These are phyloP conservation scores for Agapornis canus DNA, from an alignment of 2,797 vertebrate species.

Conservation along the genomic window DNA sequence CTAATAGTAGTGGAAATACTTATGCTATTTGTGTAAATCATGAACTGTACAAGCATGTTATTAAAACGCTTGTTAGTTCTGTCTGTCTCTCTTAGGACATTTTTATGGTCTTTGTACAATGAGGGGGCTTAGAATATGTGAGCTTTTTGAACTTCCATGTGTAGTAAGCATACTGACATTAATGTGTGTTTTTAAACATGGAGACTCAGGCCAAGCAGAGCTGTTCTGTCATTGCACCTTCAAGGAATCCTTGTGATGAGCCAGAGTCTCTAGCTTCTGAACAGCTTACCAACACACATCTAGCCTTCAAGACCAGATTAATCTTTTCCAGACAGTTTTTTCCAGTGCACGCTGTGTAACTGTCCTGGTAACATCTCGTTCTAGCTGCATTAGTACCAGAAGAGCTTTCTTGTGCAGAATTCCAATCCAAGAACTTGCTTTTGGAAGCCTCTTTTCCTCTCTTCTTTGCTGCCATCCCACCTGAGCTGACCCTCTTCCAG, in stretches of 20 bases:
- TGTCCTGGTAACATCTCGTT: not conserved
- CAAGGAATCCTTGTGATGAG: not conserved
- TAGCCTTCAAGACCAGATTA: not conserved
- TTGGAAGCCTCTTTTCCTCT: not conserved
- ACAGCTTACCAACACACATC: not conserved
- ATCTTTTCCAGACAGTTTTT: not conserved
- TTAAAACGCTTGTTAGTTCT: not conserved
- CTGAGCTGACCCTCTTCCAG: not conserved
- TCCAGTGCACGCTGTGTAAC: not conserved
- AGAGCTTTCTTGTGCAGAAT: not conserved
- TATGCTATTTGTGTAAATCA: not conserved
- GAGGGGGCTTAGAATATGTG: not conserved
- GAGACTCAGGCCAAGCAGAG: not conserved
- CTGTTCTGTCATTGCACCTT: not conserved
- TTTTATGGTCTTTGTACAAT: not conserved
- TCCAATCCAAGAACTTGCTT: not conserved
- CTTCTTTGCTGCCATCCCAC: not conserved
- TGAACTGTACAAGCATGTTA: not conserved
- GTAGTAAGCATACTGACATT: not conserved
- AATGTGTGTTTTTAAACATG: not conserved
- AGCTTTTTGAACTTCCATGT: not conserved
- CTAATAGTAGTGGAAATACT: not conserved
- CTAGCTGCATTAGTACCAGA: not conserved
- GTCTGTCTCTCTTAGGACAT: not conserved
- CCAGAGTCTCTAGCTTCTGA: not conserved